Conservation (phyloP, 2,113 vertebrate species). For the Ciconia boyciana region DNA sequence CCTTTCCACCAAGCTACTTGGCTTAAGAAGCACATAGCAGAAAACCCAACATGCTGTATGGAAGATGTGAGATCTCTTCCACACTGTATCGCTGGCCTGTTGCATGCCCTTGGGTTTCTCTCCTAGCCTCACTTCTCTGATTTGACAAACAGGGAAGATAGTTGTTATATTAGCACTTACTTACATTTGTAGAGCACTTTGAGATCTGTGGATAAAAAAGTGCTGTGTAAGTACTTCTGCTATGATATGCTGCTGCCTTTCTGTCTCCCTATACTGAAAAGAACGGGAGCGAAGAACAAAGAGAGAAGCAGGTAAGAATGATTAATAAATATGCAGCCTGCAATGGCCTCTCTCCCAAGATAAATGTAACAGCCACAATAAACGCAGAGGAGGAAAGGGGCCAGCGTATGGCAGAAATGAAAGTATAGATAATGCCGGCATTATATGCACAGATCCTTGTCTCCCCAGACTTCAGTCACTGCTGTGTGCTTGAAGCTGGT, state of each 20-base stretch:
- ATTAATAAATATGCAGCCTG: conserved; percentile 30
- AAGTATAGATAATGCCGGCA: neutral
- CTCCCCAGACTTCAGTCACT: neutral
- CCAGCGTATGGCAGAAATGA: neutral
- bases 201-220: neutral
- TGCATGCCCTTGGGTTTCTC: neutral
- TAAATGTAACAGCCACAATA: neutral
- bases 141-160: neutral
- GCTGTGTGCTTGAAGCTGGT: neutral
- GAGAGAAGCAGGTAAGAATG: conserved; percentile 9
- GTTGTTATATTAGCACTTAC: neutral
- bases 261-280: neutral
- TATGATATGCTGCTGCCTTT: neutral
- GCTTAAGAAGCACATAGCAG: neutral
- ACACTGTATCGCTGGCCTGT: neutral
- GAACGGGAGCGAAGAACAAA: neutral
- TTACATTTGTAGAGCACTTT: neutral
- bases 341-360: neutral
- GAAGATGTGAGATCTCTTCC: neutral
- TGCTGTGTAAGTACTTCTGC: neutral
- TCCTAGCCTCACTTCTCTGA: neutral
- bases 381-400: conserved; percentile 7
- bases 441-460: conserved; percentile 4
- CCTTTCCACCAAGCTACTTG: neutral
- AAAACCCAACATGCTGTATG: neutral